Evolutionary conservation across 2,888 invertebrate species (phyloP).

Genomic region (Dynastes maya): DNA sequence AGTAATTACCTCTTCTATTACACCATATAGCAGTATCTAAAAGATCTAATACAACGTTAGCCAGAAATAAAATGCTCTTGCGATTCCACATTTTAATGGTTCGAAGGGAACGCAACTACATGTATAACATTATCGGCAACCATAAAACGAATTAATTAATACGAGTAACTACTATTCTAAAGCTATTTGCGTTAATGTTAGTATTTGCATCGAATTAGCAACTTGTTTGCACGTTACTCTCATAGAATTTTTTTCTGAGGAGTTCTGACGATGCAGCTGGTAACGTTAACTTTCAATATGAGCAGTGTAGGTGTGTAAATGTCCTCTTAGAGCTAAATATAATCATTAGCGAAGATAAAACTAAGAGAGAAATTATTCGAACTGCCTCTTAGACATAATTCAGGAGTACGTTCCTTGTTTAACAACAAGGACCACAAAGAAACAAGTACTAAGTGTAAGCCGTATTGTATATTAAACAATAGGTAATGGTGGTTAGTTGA

Average conservation of each 20-base stretch:
- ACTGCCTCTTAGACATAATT: not conserved
- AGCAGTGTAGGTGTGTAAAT: not conserved
- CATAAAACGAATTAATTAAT: constrained; percentile 25
- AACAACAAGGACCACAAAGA: too few species aligned
- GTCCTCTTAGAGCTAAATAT: not conserved
- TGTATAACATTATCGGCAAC: constrained; percentile 11
- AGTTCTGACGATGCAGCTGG: not conserved
- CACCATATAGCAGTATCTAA: not conserved
- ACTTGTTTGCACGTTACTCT: constrained; percentile 16
- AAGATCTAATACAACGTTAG: too few species aligned
- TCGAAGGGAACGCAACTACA: not conserved
- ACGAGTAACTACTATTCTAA: not conserved
- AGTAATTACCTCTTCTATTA: too few species aligned
- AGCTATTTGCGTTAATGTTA: constrained; percentile 11
- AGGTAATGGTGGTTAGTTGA: too few species aligned
- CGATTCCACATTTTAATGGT: not conserved
- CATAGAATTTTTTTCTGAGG: not conserved
- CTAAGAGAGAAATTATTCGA: not conserved
- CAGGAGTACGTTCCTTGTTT: too few species aligned
- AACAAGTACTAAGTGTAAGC: too few species aligned
- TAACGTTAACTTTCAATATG: not conserved
- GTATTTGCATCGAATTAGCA: constrained; percentile 23
- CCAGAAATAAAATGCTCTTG: not conserved
- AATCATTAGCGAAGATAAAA: not conserved
- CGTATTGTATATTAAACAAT: too few species aligned